Evolutionary conservation across 1,140 invertebrate species (phyloP).

Genomic region (Pachypeltis micranthus): DNA sequence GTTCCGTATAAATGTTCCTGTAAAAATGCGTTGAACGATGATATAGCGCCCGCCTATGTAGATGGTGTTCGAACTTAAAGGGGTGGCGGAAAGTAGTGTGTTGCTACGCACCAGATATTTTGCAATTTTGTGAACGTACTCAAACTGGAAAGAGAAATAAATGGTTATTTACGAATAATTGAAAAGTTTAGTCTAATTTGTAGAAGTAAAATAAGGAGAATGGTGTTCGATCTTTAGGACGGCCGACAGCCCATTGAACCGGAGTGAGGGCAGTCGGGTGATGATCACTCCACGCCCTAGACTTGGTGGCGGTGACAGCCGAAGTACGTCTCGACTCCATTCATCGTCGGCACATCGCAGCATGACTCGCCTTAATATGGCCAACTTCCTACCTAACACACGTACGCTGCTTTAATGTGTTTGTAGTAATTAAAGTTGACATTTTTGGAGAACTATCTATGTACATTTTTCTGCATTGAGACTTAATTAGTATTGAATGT

Average conservation of each 20-base stretch:
- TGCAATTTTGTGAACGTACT: too few species aligned
- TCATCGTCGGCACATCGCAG: constrained; percentile 54
- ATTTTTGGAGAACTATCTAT: too few species aligned
- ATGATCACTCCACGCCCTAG: constrained; percentile 26
- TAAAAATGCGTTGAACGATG: too few species aligned
- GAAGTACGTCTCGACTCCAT: constrained; percentile 54
- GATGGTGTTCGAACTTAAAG: too few species aligned
- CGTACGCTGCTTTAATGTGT: constrained; percentile 15
- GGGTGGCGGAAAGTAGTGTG: too few species aligned
- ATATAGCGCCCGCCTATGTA: too few species aligned
- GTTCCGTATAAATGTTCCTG: too few species aligned
- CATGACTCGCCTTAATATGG: constrained; percentile 60
- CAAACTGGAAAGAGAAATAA: too few species aligned
- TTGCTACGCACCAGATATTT: too few species aligned
- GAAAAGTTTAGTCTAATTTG: neutral
- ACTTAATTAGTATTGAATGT: too few species aligned
- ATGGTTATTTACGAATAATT: neutral
- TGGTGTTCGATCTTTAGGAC: neutral
- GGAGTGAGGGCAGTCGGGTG: constrained; percentile 26
- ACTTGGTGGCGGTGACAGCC: constrained; percentile 45
- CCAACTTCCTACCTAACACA: constrained; percentile 26
- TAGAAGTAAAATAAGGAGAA: neutral
- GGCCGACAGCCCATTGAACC: constrained; percentile 11
- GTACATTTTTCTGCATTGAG: too few species aligned
- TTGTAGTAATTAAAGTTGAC: too few species aligned